phyloP scores from a whole-genome alignment of 2,797 vertebrate genomes.

The Schizopygopsis malacanthus region DNA sequence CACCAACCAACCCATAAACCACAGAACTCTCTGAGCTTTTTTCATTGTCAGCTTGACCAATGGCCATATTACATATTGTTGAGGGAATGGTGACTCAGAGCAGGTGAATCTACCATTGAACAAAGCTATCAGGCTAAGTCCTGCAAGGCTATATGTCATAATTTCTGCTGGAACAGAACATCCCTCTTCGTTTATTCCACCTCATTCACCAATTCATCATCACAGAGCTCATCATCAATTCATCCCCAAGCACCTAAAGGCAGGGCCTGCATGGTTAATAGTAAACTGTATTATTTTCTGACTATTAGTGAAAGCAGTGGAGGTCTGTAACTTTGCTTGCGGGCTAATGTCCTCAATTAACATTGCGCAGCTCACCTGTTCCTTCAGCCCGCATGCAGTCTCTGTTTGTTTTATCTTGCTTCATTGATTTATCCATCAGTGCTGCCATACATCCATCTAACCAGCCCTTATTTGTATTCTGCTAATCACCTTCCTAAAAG shows the following conservation, averaged over 20 bases:
- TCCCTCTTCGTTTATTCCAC: slow-evolving; percentile 23
- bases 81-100: slow-evolving; percentile 25
- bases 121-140: slow-evolving; percentile 33
- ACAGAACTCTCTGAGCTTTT: slow-evolving; percentile 7
- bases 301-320: not conserved
- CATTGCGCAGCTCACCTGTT: slow-evolving; percentile 46
- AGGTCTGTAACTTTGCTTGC: slow-evolving; percentile 33
- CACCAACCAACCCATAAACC: not conserved
- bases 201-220: slow-evolving; percentile 34
- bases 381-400: slow-evolving; percentile 12
- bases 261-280: slow-evolving; percentile 37
- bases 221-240: too few species aligned
- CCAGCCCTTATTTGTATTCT: slow-evolving; percentile 40
- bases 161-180: slow-evolving; percentile 18
- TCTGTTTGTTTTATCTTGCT: slow-evolving; percentile 40
- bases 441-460: slow-evolving; percentile 49
- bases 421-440: slow-evolving; percentile 56
- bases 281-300: slow-evolving; percentile 24
- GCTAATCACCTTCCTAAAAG: slow-evolving; percentile 20
- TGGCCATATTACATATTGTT: slow-evolving; percentile 43
- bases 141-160: slow-evolving; percentile 39
- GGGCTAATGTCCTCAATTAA: slow-evolving; percentile 50
- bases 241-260: slow-evolving; percentile 8
- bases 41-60: slow-evolving; percentile 56
- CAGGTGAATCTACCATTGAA: not conserved